Base-by-base conservation (phyloP, 1,140 invertebrate genomes). In the Adelges cooleyi region DNA sequence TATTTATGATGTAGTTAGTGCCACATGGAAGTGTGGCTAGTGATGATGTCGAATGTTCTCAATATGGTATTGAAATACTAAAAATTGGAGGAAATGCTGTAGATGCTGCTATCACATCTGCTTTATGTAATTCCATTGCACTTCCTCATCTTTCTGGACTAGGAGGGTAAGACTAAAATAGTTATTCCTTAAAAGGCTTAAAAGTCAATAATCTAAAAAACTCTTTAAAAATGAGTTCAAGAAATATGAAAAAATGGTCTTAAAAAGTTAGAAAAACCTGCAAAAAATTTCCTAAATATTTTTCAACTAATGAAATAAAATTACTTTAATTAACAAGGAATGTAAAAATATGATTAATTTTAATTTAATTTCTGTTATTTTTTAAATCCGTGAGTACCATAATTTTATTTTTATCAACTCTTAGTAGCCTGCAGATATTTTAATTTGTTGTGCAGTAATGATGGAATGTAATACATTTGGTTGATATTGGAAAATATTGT, bases 1-100 rank as follows among this genome's bases (percentile, higher is more conserved):
- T n/a, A n/a, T n/a, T n/a, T n/a, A n/a, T n/a, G n/a, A 70, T 69
- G 0, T 22, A 86, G 85, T 78, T 86, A 67, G 79, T 80, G 56
- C 80, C 81, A 11, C 85, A 88, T 78, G 87, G 86, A 42, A 85
- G 84, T 69, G 86, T 90, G 51, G 83, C 84, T 4, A 82, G 85
- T 36, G 86, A 87, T 69, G 82, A 80, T 71, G 74, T 78, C 67
- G 77, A 82, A 71, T 90, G 88, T 76, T 88, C 86, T 27, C 75
- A 80, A 68, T 81, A 86, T 68, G 87, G 87, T 29, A 80, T 82
- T 4, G 74, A 79, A 67, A 78, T 83, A 69, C 74, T 87, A 65
- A 79, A 81, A 71, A 77, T 78, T 69, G 84, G 83, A 48, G 86
- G 85, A 8, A 84, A 84, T 73, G 81, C 86, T 25, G 73, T 85